Percentiles rank a stretch among this genome's conserved stretches.
phyloP scores from a whole-genome alignment of 2,888 invertebrate genomes.

The Nysson spinosus region DNA sequence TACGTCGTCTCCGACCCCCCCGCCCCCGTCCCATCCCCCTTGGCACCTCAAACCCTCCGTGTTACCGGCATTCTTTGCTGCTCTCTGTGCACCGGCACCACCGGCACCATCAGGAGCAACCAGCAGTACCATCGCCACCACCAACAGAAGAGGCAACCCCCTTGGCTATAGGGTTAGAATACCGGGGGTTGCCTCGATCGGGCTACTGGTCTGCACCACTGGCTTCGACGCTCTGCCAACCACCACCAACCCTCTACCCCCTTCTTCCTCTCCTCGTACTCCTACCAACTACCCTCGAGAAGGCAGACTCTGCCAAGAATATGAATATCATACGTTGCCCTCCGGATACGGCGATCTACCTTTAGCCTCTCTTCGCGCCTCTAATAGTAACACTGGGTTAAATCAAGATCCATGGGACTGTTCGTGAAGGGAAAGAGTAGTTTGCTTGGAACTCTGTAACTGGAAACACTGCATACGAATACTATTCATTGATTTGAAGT shows the following conservation, averaged over 20 bases:
- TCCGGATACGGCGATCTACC: constrained; percentile 35
- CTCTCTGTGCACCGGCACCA: constrained; percentile 22
- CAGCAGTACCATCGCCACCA: constrained; percentile 30
- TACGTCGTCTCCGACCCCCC: constrained; percentile 10
- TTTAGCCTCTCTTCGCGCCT: constrained; percentile 18
- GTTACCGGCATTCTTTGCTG: constrained; percentile 58
- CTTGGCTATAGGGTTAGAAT: constrained; percentile 68
- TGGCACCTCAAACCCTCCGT: constrained; percentile 13
- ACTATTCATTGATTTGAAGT: too few species aligned
- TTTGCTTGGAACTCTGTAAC: not conserved
- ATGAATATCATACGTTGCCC: constrained; percentile 72
- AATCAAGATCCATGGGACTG: not conserved
- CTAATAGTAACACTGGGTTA: constrained; percentile 21
- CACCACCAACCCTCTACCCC: constrained; percentile 55
- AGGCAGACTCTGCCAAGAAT: constrained; percentile 72
- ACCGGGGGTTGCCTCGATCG: constrained; percentile 71
- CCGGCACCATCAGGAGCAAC: constrained; percentile 18
- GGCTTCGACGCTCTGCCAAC: constrained; percentile 70
- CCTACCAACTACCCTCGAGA: constrained; percentile 51
- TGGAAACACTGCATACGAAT: too few species aligned
- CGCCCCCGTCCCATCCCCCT: not conserved
- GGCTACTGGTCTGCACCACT: constrained; percentile 74
- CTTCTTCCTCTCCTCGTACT: constrained; percentile 44
- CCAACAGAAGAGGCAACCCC: constrained; percentile 44
- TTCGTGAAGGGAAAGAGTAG: not conserved